These are phyloP conservation scores for Antheraea pernyi DNA, from an alignment of 1,140 invertebrate species.

Conservation along the genomic window DNA sequence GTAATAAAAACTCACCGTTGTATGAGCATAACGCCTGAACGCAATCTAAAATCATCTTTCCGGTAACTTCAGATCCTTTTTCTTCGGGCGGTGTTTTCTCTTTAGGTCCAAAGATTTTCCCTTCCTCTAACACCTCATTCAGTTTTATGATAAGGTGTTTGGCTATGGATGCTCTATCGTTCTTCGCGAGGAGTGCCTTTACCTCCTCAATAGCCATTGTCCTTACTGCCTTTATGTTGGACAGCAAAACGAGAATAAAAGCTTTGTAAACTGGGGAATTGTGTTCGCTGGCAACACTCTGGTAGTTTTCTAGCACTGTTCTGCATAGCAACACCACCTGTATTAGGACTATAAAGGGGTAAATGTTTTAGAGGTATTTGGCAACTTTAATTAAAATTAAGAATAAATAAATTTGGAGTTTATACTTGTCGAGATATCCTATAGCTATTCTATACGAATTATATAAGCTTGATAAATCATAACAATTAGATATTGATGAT, in stretches of 20 bases:
- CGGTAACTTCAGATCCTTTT: conserved; percentile 55
- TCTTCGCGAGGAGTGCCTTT: conserved; percentile 43
- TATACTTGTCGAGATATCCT: no score
- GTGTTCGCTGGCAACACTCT: conserved; percentile 50
- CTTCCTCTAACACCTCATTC: conserved; percentile 66
- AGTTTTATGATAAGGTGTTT: conserved; percentile 57
- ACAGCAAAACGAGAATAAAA: conserved; percentile 55
- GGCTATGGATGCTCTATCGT: conserved; percentile 49
- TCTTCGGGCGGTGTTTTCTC: conserved; percentile 59
- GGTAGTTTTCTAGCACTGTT: conserved; percentile 66
- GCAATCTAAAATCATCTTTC: conserved; percentile 75
- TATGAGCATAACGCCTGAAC: conserved; percentile 77
- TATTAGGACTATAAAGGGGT: conserved; percentile 76
- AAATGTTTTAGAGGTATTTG: conserved; percentile 66
- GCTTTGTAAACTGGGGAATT: conserved; percentile 57
- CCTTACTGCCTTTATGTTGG: conserved; percentile 49
- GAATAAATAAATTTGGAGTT: no score
- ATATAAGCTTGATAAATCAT: no score
- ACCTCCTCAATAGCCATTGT: conserved; percentile 48
- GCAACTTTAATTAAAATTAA: background rate
- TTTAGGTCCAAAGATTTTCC: conserved; percentile 60
- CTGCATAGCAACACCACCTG: conserved; percentile 73
- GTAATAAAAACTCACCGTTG: conserved; percentile 42
- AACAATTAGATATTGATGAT: no score
- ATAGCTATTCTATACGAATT: no score